Evolutionary conservation across 2,797 vertebrate species (phyloP).

Genomic region (Pseudopleuronectes americanus): DNA sequence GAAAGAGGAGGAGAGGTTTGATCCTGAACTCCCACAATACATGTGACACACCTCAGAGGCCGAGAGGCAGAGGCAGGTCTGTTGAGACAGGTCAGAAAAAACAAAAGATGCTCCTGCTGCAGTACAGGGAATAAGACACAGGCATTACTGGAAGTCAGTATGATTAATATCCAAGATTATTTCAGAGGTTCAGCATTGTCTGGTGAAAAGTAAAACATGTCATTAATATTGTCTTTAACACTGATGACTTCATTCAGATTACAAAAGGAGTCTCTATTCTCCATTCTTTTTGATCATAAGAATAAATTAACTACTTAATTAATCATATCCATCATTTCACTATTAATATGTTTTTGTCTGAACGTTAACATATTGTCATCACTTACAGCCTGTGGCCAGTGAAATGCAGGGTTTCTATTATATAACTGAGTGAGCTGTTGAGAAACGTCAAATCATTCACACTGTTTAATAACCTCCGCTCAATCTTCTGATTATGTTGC

Average conservation of each 20-base stretch:
- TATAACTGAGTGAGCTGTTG: neutral
- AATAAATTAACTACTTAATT: neutral
- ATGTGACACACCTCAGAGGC: neutral
- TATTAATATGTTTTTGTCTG: neutral
- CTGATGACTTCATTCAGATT: neutral
- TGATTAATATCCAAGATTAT: neutral
- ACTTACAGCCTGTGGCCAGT: neutral
- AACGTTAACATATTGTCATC: neutral
- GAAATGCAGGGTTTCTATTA: constrained; percentile 25
- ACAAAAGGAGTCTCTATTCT: neutral
- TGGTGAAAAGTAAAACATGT: neutral
- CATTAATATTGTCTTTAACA: neutral
- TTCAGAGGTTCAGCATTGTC: neutral
- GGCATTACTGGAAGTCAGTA: too few species aligned
- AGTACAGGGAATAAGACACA: neutral
- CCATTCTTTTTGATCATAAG: constrained; percentile 2
- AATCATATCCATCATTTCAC: neutral
- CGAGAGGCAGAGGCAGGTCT: neutral
- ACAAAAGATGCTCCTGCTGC: neutral
- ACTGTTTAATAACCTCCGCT: constrained; percentile 7
- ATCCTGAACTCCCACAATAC: constrained; percentile 7
- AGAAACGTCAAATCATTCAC: constrained; percentile 7
- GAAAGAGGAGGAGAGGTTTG: constrained; percentile 6
- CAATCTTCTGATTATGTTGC: neutral
- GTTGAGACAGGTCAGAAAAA: too few species aligned